These are phyloP conservation scores for Chrysolina oricalcia DNA, from an alignment of 2,888 invertebrate species.

Conservation along the genomic window DNA sequence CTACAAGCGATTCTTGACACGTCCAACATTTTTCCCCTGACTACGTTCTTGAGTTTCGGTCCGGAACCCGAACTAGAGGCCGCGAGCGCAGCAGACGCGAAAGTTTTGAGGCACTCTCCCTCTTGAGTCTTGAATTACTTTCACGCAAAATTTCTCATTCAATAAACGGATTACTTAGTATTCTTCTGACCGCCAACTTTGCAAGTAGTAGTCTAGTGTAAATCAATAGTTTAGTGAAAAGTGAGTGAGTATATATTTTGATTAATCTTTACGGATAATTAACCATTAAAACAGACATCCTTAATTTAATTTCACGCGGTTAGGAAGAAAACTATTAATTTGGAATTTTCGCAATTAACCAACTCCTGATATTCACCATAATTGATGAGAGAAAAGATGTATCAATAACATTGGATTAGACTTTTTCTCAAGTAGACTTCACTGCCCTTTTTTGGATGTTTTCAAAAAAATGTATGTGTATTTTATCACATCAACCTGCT, in stretches of 20 bases:
- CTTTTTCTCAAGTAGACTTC: too few species aligned
- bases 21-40: not conserved
- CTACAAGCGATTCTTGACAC: not conserved
- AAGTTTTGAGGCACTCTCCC: slow-evolving; percentile 51
- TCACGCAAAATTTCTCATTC: slow-evolving; percentile 53
- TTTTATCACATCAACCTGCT: too few species aligned
- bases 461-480: too few species aligned
- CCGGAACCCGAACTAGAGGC: slow-evolving; percentile 13
- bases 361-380: too few species aligned
- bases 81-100: slow-evolving; percentile 42
- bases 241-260: slow-evolving; percentile 1
- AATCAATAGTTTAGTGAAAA: slow-evolving; percentile 10
- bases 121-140: slow-evolving; percentile 52
- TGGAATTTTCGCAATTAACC: too few species aligned
- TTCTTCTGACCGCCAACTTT: slow-evolving; percentile 40
- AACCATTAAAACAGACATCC: too few species aligned
- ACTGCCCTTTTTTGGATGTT: too few species aligned
- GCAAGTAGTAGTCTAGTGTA: slow-evolving; percentile 38
- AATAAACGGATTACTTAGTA: slow-evolving; percentile 41
- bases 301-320: too few species aligned
- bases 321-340: too few species aligned
- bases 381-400: too few species aligned
- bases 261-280: not conserved
- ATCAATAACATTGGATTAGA: too few species aligned
- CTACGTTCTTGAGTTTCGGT: slow-evolving; percentile 8